Percentiles rank a stretch among this genome's conserved stretches.
Evolutionary conservation across 2,113 vertebrate species (phyloP).

Genomic region (Nothocercus julius): DNA sequence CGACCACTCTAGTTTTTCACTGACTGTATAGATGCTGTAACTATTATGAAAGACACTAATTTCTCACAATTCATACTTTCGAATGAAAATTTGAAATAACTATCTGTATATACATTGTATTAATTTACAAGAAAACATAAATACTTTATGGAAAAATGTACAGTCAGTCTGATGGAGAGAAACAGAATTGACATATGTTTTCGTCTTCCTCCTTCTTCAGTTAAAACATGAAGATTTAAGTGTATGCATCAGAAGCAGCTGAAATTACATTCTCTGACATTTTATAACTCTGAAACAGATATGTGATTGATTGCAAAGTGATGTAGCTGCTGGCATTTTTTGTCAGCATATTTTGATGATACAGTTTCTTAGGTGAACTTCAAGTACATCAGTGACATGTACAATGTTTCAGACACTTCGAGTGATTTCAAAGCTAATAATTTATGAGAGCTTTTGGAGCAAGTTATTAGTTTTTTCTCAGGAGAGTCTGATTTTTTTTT

Average conservation of each 20-base stretch:
- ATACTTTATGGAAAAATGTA: background rate
- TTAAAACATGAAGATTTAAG: constrained; percentile 72
- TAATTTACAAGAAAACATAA: background rate
- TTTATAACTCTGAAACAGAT: constrained; percentile 77
- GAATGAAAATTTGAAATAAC: background rate
- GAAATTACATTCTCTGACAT: constrained; percentile 78
- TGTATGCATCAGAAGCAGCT: constrained; percentile 73
- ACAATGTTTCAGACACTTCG: constrained; percentile 65
- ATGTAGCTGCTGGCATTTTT: constrained; percentile 74
- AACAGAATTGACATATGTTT: constrained; percentile 57
- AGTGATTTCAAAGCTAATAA: constrained; percentile 78
- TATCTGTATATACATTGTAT: background rate
- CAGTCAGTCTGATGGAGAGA: background rate
- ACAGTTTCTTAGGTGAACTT: constrained; percentile 78
- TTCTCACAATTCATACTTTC: background rate
- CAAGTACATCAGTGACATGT: constrained; percentile 72
- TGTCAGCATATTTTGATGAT: constrained; percentile 72
- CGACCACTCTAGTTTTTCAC: background rate
- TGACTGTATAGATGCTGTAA: background rate
- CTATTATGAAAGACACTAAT: background rate
- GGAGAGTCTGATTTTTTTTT: constrained; percentile 66
- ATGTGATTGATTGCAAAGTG: constrained; percentile 77
- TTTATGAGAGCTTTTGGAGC: constrained; percentile 78
- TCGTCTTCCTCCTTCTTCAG: constrained; percentile 45
- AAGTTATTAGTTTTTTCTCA: constrained; percentile 74